phyloP scores from a whole-genome alignment of 2,113 vertebrate genomes.

The Galeopterus variegatus region DNA sequence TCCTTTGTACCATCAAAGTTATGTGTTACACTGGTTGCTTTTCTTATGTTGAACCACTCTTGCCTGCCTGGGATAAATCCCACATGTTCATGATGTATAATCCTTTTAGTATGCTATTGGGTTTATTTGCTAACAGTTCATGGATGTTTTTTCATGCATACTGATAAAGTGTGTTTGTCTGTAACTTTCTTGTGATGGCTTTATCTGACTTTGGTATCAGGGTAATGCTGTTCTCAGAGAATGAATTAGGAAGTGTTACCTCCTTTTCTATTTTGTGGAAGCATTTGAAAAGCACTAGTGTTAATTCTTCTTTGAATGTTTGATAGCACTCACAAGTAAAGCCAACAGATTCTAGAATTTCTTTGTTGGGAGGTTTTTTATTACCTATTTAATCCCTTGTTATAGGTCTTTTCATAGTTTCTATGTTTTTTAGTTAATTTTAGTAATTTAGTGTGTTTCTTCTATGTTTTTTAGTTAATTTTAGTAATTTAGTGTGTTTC shows the following conservation, averaged over 20 bases:
- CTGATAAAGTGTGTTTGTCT: not conserved
- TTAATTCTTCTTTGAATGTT: not conserved
- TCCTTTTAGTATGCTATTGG: not conserved
- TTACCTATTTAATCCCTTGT: not conserved
- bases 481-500: not conserved
- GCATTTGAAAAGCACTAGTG: not conserved
- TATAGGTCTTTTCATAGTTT: not conserved
- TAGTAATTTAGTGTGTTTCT: not conserved
- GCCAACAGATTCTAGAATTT: not conserved
- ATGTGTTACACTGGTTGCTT: not conserved
- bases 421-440: not conserved
- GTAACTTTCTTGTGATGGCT: not conserved
- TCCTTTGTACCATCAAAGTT: not conserved
- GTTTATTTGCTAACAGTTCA: not conserved
- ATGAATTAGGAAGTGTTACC: not conserved
- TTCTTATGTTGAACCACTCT: not conserved
- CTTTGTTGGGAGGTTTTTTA: not conserved
- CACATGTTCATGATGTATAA: not conserved
- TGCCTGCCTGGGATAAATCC: not conserved
- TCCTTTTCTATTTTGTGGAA: not conserved
- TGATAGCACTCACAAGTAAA: not conserved
- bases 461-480: not conserved
- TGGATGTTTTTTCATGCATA: not conserved
- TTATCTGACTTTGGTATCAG: slow-evolving; percentile 5
- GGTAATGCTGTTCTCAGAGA: not conserved